Evolutionary conservation across 2,113 vertebrate species (phyloP), one percentile per base, ranked within the genome.

Genomic region (Campylorhamphus procurvoides): DNA sequence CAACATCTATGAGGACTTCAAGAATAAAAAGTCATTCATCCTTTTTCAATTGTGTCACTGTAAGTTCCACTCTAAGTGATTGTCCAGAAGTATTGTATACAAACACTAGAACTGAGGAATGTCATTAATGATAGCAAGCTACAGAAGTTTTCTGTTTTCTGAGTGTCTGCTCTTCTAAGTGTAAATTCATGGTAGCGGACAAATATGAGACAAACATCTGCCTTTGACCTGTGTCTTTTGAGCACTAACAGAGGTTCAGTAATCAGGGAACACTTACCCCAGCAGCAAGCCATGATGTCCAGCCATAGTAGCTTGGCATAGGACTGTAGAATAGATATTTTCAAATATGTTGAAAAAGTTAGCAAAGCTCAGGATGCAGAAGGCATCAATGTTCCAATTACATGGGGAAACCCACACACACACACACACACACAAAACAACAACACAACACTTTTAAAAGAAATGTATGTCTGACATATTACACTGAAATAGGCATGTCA

Each of bases 151-250:
- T 31, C 4, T 50, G 27, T 27, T 52, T 62, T 84, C 24, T 20
- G 33, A 53, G 44, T 24, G 13, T 59, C 52, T 90, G 15, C 44
- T 78, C 59, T 67, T 40, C 18, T 42, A 53, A 72, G 31, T 12
- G n/a, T 9, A 66, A 75, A 66, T 50, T 59, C 18, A 40, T 11
- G 28, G 63, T 1, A 55, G 39, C 28, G 73, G 27, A 33, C 3
- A 63, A 83, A 80, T 24, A 40, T 0, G 0, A 79, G 24, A 31
- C n/a, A 56, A n/a, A 6, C 4, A 52, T 6, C 13, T 69, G 12
- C 68, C 75, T 75, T 80, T 76, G 42, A 52, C 80, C 58, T 35
- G 8, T 46, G 42, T 44, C 79, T 83, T 67, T 58, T 42, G 25
- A 46, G 49, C 25, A 17, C 22, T 39, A n/a, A 35, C 35, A 52